Evolutionary conservation across 2,113 vertebrate genomes (phyloP).

Genomic region (Rhinogobius similis): DNA sequence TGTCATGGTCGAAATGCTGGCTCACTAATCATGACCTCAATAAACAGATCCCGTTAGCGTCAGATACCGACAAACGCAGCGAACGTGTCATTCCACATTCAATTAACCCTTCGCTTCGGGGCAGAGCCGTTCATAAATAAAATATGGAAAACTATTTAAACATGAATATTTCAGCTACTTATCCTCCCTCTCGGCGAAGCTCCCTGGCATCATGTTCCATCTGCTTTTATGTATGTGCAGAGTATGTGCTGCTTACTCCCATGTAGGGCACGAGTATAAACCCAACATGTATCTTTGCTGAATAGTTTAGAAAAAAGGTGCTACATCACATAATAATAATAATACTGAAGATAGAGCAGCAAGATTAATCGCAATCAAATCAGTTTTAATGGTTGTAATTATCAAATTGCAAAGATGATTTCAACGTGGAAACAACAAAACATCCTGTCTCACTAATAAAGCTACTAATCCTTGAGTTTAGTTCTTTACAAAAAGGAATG

Average conservation of each 20-base stretch:
- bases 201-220: constrained; percentile 16
- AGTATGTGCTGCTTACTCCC: constrained; percentile 48
- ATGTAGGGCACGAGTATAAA: background rate
- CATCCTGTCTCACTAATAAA: no score
- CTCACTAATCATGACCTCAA: constrained; percentile 46
- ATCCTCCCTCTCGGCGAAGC: constrained; percentile 42
- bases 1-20: constrained; percentile 2
- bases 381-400: no score
- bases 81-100: constrained; percentile 57
- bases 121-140: constrained; percentile 61
- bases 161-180: constrained; percentile 67
- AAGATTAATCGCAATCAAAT: no score
- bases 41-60: constrained; percentile 47
- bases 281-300: no score
- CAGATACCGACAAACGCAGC: constrained; percentile 25
- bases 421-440: no score
- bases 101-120: constrained; percentile 58
- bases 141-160: constrained; percentile 41
- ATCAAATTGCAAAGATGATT: no score
- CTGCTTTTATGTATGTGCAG: constrained; percentile 19
- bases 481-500: no score
- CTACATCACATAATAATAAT: no score
- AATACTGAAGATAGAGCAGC: no score
- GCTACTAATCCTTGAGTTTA: no score
- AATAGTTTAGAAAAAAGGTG: no score